These are phyloP conservation scores for Volucella inanis DNA, from an alignment of 2,888 invertebrate genomes.

Conservation along the genomic window DNA sequence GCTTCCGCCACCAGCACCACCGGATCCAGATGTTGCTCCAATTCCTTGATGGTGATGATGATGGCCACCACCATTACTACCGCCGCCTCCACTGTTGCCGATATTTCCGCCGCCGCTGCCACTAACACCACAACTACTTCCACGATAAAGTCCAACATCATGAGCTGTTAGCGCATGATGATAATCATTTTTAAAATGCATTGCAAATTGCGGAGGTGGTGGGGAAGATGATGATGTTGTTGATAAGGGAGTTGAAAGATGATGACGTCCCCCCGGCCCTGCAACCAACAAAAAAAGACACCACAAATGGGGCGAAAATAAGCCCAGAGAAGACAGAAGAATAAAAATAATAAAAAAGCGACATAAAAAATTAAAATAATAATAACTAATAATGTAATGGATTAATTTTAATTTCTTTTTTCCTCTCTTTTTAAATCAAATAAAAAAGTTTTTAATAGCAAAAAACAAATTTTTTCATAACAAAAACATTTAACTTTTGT, in stretches of 20 bases:
- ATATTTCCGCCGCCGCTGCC: constrained; percentile 76
- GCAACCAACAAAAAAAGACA: constrained; percentile 83
- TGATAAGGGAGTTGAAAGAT: constrained; percentile 81
- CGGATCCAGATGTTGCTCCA: constrained; percentile 75
- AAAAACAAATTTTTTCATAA: constrained; percentile 38
- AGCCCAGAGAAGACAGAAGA: constrained; percentile 81
- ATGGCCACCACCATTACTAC: constrained; percentile 72
- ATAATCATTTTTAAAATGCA: constrained; percentile 82
- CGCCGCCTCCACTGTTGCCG: constrained; percentile 75
- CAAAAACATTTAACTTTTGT: constrained; percentile 44
- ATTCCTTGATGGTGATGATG: constrained; percentile 70
- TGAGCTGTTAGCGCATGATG: constrained; percentile 78
- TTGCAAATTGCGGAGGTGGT: constrained; percentile 81
- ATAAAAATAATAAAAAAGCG: constrained; percentile 75
- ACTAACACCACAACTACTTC: constrained; percentile 73
- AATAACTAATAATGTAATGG: constrained; percentile 58
- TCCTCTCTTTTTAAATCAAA: constrained; percentile 38
- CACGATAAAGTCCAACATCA: constrained; percentile 75
- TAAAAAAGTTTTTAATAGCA: constrained; percentile 38
- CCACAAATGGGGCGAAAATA: constrained; percentile 83
- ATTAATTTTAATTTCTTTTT: constrained; percentile 39
- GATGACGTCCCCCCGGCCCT: constrained; percentile 82
- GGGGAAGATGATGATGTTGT: constrained; percentile 81
- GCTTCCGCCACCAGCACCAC: constrained; percentile 71
- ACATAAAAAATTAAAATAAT: constrained; percentile 79